Evolutionary conservation across 2,888 invertebrate species (phyloP), one percentile per base, ranked within the genome.

Genomic region (Drosophila affinis): DNA sequence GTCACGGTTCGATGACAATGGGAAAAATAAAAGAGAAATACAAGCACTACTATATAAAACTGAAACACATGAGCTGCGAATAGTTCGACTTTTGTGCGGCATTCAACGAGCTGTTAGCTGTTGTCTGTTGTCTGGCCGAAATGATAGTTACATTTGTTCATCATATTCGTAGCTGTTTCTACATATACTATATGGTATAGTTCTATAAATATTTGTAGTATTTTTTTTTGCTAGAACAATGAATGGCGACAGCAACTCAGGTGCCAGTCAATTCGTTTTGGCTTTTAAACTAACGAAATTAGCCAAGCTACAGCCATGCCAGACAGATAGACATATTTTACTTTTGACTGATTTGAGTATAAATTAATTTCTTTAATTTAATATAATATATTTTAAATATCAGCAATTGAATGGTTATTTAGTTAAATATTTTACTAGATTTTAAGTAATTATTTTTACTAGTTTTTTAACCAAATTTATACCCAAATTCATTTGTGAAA

Each of bases 1-100:
- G 86, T 86, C 77, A 86, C 77, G 86, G 76, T 83, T 86, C 84
- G 86, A 81, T 86, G 86, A 86, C 84, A 72, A 77, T 61, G 78
- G 58, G 59, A 67, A 83, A 80, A 74, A 29, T 69, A 39, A 68
- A 59, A 44, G 51, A 60, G 56, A 60, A 71, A 46, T 57, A 64
- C 45, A 70, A 59, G 57, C 4, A 24, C 24, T 21, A 21, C 21
- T 21, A 21, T 24, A 24, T 49, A 57, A 34, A 53, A 54, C 59
- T 55, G 55, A 71, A 72, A 59, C 72, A 71, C 69, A 69, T 68
- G 72, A 72, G 51, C 62, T 51, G 51, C 54, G 39, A 62, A 70
- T 55, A 63, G 54, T 46, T 59, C 47, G 39, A 55, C 59, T 62
- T 71, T 62, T 54, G 57, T 58, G 48, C 52, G 47, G 39, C n/a